phyloP scores from a whole-genome alignment of 1,140 invertebrate genomes.

The Drosophila kikkawai region DNA sequence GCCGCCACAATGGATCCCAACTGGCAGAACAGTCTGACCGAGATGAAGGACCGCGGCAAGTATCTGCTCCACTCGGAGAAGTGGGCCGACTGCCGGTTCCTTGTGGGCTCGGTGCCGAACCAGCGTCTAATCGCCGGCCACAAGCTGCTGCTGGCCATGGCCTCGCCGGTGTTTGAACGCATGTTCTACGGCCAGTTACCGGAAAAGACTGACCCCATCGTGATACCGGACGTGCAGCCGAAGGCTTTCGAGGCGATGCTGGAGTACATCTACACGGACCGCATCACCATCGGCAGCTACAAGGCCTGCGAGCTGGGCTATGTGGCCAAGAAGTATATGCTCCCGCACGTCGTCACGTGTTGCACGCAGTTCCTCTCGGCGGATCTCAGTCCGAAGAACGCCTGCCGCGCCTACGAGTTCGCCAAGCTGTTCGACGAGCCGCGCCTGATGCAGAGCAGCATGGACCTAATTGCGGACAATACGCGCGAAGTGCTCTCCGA shows the following conservation, averaged over 20 bases:
- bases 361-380: slow-evolving; percentile 93
- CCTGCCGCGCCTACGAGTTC: slow-evolving; percentile 93
- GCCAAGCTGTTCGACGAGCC: slow-evolving; percentile 93
- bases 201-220: slow-evolving; percentile 89
- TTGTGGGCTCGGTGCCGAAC: slow-evolving; percentile 92
- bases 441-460: slow-evolving; percentile 91
- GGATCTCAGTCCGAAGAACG: slow-evolving; percentile 91
- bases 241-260: slow-evolving; percentile 92
- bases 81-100: slow-evolving; percentile 92
- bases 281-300: slow-evolving; percentile 91
- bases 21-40: slow-evolving; percentile 90
- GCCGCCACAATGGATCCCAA: slow-evolving; percentile 85
- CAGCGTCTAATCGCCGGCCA: slow-evolving; percentile 91
- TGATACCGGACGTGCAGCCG: slow-evolving; percentile 93
- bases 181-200: slow-evolving; percentile 92
- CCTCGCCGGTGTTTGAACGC: slow-evolving; percentile 92
- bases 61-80: slow-evolving; percentile 90
- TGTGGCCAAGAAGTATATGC: slow-evolving; percentile 95
- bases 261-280: slow-evolving; percentile 93
- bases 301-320: slow-evolving; percentile 94
- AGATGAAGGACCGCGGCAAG: slow-evolving; percentile 89
- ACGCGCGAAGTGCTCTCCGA: slow-evolving; percentile 91
- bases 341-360: slow-evolving; percentile 91
- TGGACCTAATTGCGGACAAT: slow-evolving; percentile 90
- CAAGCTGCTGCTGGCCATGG: slow-evolving; percentile 93